These are phyloP conservation scores for Dexiosoma caninum DNA, from an alignment of 2,888 invertebrate species.

Conservation along the genomic window DNA sequence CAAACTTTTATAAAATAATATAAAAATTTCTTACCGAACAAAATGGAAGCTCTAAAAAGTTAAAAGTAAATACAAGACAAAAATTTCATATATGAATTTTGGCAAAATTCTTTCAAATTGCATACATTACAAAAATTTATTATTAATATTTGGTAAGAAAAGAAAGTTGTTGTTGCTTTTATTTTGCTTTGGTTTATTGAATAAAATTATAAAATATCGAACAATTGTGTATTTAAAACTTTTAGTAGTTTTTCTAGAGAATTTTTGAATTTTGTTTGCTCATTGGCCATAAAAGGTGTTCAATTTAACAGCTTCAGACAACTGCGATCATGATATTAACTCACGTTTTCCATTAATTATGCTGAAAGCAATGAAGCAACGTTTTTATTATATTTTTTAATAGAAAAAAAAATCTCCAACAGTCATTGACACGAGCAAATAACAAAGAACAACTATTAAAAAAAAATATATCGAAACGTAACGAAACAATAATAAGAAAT, in stretches of 20 bases:
- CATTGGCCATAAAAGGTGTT: conserved; percentile 33
- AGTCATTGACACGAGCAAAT: conserved; percentile 56
- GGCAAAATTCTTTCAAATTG: neutral
- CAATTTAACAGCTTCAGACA: neutral
- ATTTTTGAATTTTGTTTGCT: neutral
- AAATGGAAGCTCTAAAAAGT: neutral
- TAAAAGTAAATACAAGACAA: neutral
- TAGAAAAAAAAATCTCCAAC: neutral
- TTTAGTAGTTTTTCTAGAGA: neutral
- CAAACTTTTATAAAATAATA: conserved; percentile 26
- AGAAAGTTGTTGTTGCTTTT: too few species aligned
- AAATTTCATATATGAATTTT: neutral
- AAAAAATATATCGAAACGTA: neutral
- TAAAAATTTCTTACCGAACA: conserved; percentile 16
- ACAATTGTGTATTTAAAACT: too few species aligned
- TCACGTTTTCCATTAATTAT: conserved; percentile 49
- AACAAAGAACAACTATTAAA: neutral
- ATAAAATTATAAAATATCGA: too few species aligned
- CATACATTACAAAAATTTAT: too few species aligned
- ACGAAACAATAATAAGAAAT: conserved; percentile 7
- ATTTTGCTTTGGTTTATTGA: too few species aligned
- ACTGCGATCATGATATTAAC: conserved; percentile 33
- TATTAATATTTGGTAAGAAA: too few species aligned
- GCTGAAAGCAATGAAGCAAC: conserved; percentile 21
- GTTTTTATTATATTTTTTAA: conserved; percentile 15